phyloP scores from a whole-genome alignment of 2,113 vertebrate genomes.

The Chinchilla lanigera region DNA sequence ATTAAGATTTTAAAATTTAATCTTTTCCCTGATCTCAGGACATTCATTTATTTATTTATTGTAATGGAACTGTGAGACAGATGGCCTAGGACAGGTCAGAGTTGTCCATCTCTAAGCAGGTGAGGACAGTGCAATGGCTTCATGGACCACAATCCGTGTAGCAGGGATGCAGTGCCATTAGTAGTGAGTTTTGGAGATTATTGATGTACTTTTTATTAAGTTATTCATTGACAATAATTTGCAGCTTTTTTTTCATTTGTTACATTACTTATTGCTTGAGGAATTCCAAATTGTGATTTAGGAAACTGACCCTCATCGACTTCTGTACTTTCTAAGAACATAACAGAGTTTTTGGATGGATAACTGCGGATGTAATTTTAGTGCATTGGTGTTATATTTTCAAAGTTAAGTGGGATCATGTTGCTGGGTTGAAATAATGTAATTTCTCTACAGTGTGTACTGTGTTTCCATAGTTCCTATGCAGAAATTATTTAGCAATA shows the following conservation, averaged over 20 bases:
- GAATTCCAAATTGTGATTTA: constrained; percentile 48
- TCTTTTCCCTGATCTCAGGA: background rate
- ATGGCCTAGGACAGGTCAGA: background rate
- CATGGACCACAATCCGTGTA: background rate
- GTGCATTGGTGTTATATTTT: constrained; percentile 39
- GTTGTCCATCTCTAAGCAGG: background rate
- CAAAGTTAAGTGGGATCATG: constrained; percentile 56
- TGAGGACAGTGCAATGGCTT: background rate
- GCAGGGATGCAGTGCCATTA: background rate
- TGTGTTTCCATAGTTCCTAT: background rate
- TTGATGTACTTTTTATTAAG: background rate
- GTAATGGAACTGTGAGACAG: background rate
- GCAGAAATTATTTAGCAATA: background rate
- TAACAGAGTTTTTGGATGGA: background rate
- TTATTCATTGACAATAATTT: background rate
- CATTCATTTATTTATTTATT: background rate
- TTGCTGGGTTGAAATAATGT: constrained; percentile 25
- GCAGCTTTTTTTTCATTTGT: background rate
- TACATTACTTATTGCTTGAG: background rate
- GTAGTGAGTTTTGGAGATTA: background rate
- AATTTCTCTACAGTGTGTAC: constrained; percentile 51
- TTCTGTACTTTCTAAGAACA: constrained; percentile 36
- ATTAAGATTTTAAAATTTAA: constrained; percentile 14
- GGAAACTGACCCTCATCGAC: background rate
- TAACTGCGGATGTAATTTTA: background rate